Evolutionary conservation across 2,797 vertebrate species (phyloP).

Genomic region (Gadopsis bispinosus): DNA sequence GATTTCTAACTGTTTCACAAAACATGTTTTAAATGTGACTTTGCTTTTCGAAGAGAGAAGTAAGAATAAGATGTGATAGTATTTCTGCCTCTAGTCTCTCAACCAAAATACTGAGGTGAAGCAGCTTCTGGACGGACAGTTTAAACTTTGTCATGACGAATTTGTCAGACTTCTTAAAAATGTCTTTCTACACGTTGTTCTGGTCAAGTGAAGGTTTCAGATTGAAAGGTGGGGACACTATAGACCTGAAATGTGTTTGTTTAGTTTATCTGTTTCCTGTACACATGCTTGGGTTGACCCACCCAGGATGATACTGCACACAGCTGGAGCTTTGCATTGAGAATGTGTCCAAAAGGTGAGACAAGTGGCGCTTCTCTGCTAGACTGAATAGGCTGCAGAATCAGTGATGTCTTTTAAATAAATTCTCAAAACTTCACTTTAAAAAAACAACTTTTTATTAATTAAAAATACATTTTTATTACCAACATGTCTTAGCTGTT

Average conservation of each 20-base stretch:
- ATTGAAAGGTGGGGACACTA: background rate
- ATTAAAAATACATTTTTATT: background rate
- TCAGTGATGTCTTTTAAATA: background rate
- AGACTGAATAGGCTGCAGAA: background rate
- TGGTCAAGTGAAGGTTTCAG: background rate
- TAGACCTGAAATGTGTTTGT: background rate
- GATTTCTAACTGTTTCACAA: background rate
- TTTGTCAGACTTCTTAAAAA: background rate
- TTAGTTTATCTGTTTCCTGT: background rate
- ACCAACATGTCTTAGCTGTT: background rate
- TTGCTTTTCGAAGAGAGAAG: conserved; percentile 1
- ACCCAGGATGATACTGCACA: background rate
- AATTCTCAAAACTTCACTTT: background rate
- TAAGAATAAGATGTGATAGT: background rate
- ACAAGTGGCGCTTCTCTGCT: no score
- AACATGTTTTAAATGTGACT: background rate
- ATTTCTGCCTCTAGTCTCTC: background rate
- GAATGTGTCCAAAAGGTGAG: background rate
- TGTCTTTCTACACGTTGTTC: background rate
- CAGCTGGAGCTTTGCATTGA: background rate
- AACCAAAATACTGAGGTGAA: background rate
- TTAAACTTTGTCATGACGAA: background rate
- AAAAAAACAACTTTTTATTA: background rate
- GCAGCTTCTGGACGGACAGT: background rate
- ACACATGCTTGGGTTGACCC: background rate